These are phyloP conservation scores for Cossypha caffra DNA, from an alignment of 2,797 vertebrate genomes.

Conservation along the genomic window DNA sequence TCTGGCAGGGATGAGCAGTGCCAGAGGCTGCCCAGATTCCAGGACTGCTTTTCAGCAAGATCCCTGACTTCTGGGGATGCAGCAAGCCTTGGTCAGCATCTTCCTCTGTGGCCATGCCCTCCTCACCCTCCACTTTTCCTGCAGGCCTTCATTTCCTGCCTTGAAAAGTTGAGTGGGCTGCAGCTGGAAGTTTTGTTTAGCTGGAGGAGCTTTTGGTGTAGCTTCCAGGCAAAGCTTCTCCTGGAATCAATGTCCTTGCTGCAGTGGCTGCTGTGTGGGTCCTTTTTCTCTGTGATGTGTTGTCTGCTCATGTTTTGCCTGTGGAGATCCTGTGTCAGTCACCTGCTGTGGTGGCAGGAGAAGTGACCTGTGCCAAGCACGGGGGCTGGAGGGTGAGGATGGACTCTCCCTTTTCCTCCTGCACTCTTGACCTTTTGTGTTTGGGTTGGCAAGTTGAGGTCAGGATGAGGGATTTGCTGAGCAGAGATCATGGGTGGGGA, in stretches of 20 bases:
- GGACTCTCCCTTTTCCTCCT: not conserved
- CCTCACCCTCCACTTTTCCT: not conserved
- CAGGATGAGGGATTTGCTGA: not conserved
- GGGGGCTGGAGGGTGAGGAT: not conserved
- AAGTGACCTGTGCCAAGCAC: not conserved
- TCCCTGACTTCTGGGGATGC: not conserved
- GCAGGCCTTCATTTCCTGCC: not conserved
- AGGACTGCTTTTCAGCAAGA: not conserved
- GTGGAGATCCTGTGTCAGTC: not conserved
- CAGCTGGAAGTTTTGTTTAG: not conserved
- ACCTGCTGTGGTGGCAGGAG: not conserved
- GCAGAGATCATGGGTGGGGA: not conserved
- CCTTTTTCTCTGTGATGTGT: not conserved
- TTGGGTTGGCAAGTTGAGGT: not conserved
- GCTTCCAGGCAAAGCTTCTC: not conserved
- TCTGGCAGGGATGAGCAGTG: not conserved
- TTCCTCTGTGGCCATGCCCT: not conserved
- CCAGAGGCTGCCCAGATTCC: not conserved
- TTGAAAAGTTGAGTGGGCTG: not conserved
- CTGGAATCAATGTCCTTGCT: not conserved
- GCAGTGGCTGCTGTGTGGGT: not conserved
- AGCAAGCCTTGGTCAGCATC: not conserved
- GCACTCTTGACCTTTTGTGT: accelerated
- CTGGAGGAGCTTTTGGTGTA: not conserved
- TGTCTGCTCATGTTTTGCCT: not conserved